These are phyloP conservation scores for Hydrotaea diabolus DNA, from an alignment of 2,888 invertebrate genomes.

Conservation along the genomic window DNA sequence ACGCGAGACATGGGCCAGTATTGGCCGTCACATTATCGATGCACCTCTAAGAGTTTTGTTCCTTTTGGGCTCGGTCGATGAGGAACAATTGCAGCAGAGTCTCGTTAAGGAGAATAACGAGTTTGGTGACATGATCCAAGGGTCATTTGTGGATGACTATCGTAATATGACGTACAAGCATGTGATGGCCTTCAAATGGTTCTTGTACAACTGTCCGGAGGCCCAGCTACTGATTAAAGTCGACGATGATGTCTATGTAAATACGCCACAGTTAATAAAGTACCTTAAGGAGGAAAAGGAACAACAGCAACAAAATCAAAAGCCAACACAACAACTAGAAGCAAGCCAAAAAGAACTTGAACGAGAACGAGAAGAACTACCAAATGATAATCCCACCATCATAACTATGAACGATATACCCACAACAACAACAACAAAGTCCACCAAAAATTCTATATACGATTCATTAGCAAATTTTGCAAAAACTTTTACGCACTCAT, in stretches of 20 bases:
- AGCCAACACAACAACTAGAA: background rate
- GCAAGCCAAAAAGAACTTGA: constrained; percentile 44
- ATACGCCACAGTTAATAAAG: constrained; percentile 84
- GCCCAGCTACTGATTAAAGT: constrained; percentile 87
- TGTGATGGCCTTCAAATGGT: constrained; percentile 91
- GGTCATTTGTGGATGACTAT: constrained; percentile 89
- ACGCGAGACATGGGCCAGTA: constrained; percentile 87
- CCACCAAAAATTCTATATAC: constrained; percentile 52
- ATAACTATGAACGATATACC: constrained; percentile 40
- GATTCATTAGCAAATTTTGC: constrained; percentile 49
- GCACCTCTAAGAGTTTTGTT: constrained; percentile 84
- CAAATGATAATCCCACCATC: constrained; percentile 61
- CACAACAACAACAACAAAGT: constrained; percentile 38
- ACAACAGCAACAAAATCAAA: constrained; percentile 59
- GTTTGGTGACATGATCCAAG: constrained; percentile 88
- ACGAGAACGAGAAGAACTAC: constrained; percentile 50
- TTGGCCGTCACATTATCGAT: constrained; percentile 71
- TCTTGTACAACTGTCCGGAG: constrained; percentile 85
- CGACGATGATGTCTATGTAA: constrained; percentile 90
- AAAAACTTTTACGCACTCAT: constrained; percentile 9
- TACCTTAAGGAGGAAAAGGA: constrained; percentile 78
- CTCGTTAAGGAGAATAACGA: constrained; percentile 82
- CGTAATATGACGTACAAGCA: constrained; percentile 92
- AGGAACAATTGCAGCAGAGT: constrained; percentile 77
- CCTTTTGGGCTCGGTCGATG: constrained; percentile 84